These are phyloP conservation scores for Equus przewalskii DNA, from an alignment of 2,113 vertebrate genomes.

Conservation along the genomic window DNA sequence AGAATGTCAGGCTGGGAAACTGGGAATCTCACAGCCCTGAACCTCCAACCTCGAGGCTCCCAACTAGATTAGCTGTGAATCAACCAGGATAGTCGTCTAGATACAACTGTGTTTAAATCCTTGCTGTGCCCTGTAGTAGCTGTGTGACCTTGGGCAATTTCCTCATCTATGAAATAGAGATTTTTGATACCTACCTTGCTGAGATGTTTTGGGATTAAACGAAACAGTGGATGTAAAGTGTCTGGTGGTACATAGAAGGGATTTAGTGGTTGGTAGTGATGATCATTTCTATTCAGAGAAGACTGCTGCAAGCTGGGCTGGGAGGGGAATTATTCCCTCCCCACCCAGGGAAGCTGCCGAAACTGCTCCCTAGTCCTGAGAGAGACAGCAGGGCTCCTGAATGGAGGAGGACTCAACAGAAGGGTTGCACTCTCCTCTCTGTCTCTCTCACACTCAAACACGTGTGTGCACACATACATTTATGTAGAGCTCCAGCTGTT, in stretches of 20 bases:
- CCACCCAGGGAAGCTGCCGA: not conserved
- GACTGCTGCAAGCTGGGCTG: not conserved
- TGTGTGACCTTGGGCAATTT: not conserved
- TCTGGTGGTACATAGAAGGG: not conserved
- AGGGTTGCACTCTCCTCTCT: not conserved
- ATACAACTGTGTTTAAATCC: slow-evolving; percentile 12
- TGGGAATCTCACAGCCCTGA: not conserved
- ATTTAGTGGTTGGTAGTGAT: not conserved
- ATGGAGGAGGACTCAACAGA: not conserved
- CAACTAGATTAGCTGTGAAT: not conserved
- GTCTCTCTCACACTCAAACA: not conserved
- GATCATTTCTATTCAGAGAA: slow-evolving; percentile 40
- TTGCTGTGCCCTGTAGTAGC: not conserved
- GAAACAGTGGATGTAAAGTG: slow-evolving; percentile 19
- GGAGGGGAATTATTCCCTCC: not conserved
- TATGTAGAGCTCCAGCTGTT: not conserved
- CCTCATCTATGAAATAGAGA: not conserved
- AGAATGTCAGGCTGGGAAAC: not conserved
- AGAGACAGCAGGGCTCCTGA: not conserved
- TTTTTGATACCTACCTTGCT: not conserved
- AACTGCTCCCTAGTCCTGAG: not conserved
- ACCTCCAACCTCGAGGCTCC: not conserved
- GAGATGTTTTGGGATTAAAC: slow-evolving; percentile 11
- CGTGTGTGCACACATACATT: not conserved
- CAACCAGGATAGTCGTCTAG: not conserved